Evolutionary conservation across 2,888 invertebrate species (phyloP).

Genomic region (Rhyacophila evoluta): DNA sequence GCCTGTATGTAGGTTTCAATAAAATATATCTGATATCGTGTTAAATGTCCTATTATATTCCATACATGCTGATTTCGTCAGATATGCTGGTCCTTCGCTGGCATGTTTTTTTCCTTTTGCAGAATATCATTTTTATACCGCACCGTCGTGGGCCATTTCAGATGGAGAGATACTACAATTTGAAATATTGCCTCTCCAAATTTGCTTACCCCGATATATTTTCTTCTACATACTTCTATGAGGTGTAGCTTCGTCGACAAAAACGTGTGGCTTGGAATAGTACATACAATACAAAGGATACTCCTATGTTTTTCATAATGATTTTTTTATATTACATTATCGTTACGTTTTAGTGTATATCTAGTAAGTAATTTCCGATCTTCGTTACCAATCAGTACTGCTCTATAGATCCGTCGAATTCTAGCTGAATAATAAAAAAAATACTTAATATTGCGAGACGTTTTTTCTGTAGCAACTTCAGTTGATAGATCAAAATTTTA

Average conservation of each 20-base stretch:
- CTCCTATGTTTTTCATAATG: no score
- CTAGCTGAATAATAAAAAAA: no score
- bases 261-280: background rate
- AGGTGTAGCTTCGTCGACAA: background rate
- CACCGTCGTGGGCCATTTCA: background rate
- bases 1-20: no score
- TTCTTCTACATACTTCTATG: background rate
- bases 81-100: background rate
- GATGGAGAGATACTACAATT: background rate
- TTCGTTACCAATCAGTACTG: no score
- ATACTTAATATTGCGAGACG: no score
- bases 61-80: background rate
- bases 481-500: no score
- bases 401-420: no score
- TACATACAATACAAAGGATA: no score
- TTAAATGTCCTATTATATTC: background rate
- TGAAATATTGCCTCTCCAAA: background rate
- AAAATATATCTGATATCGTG: background rate
- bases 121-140: background rate
- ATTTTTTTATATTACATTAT: no score
- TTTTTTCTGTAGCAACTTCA: no score
- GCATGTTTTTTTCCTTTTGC: background rate
- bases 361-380: no score
- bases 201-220: background rate
- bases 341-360: no score